Evolutionary conservation across 2,113 vertebrate genomes (phyloP).

Genomic region (Callospermophilus lateralis): DNA sequence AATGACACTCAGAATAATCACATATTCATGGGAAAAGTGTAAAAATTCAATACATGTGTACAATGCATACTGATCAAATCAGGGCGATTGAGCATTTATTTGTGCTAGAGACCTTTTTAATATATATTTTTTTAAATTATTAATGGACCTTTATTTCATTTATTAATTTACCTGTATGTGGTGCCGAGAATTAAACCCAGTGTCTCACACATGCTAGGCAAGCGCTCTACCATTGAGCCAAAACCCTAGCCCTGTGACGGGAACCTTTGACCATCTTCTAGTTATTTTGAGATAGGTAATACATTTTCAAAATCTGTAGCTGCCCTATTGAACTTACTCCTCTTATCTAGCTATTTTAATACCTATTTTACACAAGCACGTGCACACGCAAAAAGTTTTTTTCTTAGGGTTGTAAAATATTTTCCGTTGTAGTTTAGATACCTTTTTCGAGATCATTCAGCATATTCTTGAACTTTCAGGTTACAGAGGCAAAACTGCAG

Average conservation of each 20-base stretch:
- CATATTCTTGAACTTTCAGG: neutral
- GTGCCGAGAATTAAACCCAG: too few species aligned
- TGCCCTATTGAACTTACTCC: too few species aligned
- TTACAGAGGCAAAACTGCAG: neutral
- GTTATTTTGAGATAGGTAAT: neutral
- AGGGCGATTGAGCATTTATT: neutral
- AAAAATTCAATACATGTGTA: neutral
- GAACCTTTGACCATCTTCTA: neutral
- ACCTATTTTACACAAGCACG: neutral
- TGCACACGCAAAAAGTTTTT: neutral
- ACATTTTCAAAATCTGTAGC: neutral
- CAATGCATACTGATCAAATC: neutral
- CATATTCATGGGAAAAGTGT: neutral
- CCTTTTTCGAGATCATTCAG: neutral
- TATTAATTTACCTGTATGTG: too few species aligned
- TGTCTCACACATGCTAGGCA: too few species aligned
- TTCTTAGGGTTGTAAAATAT: neutral
- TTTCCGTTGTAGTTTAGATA: neutral
- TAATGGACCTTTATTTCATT: too few species aligned
- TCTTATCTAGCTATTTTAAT: neutral
- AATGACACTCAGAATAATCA: neutral
- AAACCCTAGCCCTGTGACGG: too few species aligned
- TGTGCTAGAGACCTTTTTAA: neutral
- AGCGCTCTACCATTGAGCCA: too few species aligned
- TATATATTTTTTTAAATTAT: too few species aligned